phyloP scores from a whole-genome alignment of 2,888 invertebrate genomes.

The Phortica okadai region DNA sequence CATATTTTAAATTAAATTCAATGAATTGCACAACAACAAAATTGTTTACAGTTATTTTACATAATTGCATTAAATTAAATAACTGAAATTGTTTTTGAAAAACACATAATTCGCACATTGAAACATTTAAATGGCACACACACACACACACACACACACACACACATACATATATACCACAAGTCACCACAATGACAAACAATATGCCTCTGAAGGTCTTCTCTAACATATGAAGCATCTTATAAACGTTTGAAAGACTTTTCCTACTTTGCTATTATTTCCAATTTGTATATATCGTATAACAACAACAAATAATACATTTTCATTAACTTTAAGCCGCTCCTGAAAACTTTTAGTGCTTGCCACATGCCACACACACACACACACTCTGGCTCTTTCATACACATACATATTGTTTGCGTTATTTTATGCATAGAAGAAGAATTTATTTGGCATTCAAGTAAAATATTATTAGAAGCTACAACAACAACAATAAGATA shows the following conservation, averaged over 20 bases:
- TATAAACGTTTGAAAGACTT: too few relatives aligned
- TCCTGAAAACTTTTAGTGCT: background rate
- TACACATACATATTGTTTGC: background rate
- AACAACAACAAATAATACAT: too few relatives aligned
- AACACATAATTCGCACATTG: too few relatives aligned
- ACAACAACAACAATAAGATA: background rate
- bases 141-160: background rate
- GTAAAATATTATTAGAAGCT: background rate
- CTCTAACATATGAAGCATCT: background rate
- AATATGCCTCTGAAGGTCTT: background rate
- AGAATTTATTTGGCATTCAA: constrained; percentile 16
- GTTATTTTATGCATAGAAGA: background rate
- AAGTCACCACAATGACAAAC: background rate
- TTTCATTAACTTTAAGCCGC: too few relatives aligned
- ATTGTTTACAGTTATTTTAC: background rate
- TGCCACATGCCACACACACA: too few relatives aligned
- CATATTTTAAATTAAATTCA: too few relatives aligned
- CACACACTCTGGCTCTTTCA: background rate
- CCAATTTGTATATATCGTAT: too few relatives aligned
- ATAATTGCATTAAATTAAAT: background rate
- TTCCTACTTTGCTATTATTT: background rate
- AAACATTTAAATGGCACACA: background rate
- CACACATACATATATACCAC: background rate
- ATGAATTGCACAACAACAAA: constrained; percentile 38
- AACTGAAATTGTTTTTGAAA: too few relatives aligned